Conservation (phyloP, 1,140 invertebrate genomes). For the Psix sp. region DNA sequence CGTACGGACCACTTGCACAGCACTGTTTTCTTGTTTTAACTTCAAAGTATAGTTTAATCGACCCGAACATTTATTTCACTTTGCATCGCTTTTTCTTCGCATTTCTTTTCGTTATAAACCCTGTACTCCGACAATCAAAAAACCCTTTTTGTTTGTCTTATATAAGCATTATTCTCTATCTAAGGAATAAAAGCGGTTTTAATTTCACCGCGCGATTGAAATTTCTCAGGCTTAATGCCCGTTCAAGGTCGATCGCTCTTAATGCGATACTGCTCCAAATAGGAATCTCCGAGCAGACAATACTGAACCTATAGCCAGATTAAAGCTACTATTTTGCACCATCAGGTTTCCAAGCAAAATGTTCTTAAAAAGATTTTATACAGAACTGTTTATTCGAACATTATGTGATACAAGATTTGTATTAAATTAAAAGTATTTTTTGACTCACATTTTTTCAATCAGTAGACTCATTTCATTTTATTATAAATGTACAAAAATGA, state of each 20-base stretch:
- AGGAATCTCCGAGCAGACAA: constrained; percentile 4
- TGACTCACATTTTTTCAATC: background rate
- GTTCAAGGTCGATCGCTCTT: constrained; percentile 20
- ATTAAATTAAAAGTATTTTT: background rate
- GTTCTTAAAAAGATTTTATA: background rate
- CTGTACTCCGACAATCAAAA: too few relatives aligned
- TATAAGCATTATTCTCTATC: background rate
- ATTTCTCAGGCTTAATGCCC: constrained; percentile 25
- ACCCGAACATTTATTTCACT: constrained; percentile 20
- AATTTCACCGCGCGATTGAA: constrained; percentile 1
- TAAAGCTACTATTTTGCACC: constrained; percentile 10
- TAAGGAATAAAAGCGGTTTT: constrained; percentile 8
- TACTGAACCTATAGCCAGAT: constrained; percentile 10
- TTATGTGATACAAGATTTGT: background rate
- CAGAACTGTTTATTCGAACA: background rate
- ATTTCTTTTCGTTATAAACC: constrained; percentile 7
- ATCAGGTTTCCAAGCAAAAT: background rate
- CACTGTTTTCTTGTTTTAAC: constrained; percentile 33
- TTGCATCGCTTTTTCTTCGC: background rate
- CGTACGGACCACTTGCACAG: constrained; percentile 28
- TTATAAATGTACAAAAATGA: too few relatives aligned
- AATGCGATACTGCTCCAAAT: constrained; percentile 14
- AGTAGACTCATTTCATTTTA: too few relatives aligned
- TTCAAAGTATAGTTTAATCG: constrained; percentile 20
- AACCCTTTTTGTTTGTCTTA: constrained; percentile 6